Conservation (phyloP, 2,113 vertebrate species). For the Sardina pilchardus region DNA sequence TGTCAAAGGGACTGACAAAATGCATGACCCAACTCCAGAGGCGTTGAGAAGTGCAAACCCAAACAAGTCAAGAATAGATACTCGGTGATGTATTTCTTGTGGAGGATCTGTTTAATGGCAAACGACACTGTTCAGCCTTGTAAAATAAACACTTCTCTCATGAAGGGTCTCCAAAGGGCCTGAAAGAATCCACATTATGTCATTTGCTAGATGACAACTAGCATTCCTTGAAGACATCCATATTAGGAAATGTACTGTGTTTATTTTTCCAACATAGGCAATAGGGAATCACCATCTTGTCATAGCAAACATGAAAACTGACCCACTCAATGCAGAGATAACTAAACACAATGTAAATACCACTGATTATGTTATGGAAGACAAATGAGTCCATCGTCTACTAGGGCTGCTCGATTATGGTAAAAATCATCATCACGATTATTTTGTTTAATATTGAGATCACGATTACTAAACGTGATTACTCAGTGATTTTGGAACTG, state of each 20-base stretch:
- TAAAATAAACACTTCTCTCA: conserved; percentile 56
- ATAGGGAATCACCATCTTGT: neutral
- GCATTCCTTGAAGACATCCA: conserved; percentile 45
- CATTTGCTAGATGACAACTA: conserved; percentile 46
- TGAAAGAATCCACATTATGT: conserved; percentile 58
- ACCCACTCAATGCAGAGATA: neutral
- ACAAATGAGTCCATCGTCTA: neutral
- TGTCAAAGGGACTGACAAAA: conserved; percentile 31
- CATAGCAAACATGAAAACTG: neutral
- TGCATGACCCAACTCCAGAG: neutral
- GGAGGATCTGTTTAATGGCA: conserved; percentile 47
- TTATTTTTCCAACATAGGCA: neutral
- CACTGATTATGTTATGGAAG: neutral
- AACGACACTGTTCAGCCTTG: conserved; percentile 39
- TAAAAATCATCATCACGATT: too few species aligned
- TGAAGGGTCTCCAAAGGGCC: conserved; percentile 22
- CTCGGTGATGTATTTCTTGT: conserved; percentile 60
- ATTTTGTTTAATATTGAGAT: too few species aligned
- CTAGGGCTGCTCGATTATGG: too few species aligned
- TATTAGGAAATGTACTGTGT: conserved; percentile 58
- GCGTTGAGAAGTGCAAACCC: neutral
- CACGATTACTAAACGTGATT: too few species aligned
- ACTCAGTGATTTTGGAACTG: too few species aligned
- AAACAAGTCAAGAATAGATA: conserved; percentile 46
- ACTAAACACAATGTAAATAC: neutral